phyloP scores from a whole-genome alignment of 2,797 vertebrate species.

The Platyrinchus mystaceus region DNA sequence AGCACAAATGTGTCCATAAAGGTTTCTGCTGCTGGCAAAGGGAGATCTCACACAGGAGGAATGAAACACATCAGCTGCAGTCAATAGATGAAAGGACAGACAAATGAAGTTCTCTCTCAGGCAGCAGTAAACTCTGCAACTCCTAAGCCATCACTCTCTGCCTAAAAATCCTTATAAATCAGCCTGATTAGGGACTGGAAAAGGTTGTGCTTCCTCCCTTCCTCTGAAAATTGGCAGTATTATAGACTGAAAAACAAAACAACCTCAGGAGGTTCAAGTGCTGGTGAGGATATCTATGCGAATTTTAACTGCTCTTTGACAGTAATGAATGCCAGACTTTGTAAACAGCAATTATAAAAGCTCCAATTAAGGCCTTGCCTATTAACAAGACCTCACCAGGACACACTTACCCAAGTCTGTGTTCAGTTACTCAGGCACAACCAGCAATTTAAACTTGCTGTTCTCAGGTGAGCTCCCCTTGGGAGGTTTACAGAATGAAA shows the following conservation, averaged over 20 bases:
- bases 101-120: background rate
- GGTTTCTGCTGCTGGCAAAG: background rate
- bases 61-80: background rate
- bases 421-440: background rate
- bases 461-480: background rate
- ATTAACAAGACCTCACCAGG: background rate
- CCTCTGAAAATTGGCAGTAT: background rate
- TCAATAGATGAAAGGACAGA: background rate
- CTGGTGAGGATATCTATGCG: background rate
- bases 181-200: background rate
- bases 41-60: background rate
- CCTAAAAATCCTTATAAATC: background rate
- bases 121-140: background rate
- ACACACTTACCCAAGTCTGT: background rate
- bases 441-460: background rate
- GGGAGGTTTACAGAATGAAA: background rate
- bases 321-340: background rate
- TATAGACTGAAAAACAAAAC: background rate
- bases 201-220: background rate
- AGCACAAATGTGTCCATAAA: background rate
- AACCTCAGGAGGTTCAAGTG: background rate
- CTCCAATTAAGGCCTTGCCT: background rate
- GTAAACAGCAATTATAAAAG: slow-evolving; percentile 45
- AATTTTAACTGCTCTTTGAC: background rate
- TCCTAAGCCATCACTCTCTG: background rate